Percentiles rank a stretch among this genome's conserved stretches.
Conservation (phyloP, 2,113 vertebrate species). For the Thamnophis sirtalis region DNA sequence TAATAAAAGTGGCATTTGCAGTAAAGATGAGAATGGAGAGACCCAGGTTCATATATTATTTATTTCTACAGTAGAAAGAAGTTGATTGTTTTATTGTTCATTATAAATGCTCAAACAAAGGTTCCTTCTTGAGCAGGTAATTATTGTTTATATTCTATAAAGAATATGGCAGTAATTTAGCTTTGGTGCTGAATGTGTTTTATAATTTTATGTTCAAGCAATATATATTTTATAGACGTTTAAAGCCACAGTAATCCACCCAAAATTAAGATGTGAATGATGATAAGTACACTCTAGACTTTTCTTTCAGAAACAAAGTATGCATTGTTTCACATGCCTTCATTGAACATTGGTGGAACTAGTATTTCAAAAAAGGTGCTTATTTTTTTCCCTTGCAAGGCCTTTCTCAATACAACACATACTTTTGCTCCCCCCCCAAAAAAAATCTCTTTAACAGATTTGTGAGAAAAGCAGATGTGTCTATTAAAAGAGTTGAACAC, state of each 20-base stretch:
- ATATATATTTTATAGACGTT: background rate
- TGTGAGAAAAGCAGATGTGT: background rate
- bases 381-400: background rate
- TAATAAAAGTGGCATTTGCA: background rate
- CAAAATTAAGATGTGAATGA: background rate
- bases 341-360: background rate
- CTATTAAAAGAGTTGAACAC: background rate
- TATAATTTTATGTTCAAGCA: background rate
- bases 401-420: background rate
- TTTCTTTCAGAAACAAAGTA: background rate
- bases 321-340: background rate
- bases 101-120: background rate
- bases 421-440: background rate
- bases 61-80: background rate
- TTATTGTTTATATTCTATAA: background rate
- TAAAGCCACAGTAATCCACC: background rate
- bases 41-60: background rate
- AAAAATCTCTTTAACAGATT: background rate
- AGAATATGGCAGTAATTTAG: background rate
- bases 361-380: background rate
- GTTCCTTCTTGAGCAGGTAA: background rate
- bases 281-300: background rate
- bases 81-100: background rate
- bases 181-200: background rate
- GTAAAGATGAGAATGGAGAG: background rate